phyloP scores from a whole-genome alignment of 1,140 invertebrate species.

The Hestina assimilis region DNA sequence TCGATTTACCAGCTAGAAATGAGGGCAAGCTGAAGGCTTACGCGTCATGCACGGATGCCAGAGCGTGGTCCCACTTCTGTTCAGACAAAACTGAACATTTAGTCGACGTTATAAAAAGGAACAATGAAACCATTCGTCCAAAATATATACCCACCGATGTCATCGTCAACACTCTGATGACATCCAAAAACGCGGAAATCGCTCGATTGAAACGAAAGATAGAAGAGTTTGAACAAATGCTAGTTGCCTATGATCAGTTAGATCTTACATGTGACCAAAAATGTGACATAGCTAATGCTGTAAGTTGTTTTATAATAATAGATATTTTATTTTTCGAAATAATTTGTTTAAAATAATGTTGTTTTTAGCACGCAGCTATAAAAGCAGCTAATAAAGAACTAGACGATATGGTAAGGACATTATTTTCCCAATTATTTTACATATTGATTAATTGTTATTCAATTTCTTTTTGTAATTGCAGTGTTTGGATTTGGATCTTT shows the following conservation, averaged over 20 bases:
- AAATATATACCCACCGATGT: constrained; percentile 74
- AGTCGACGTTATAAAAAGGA: constrained; percentile 67
- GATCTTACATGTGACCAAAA: constrained; percentile 65
- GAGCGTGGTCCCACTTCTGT: constrained; percentile 69
- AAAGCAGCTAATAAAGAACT: constrained; percentile 66
- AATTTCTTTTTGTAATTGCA: constrained; percentile 35
- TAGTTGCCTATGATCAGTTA: constrained; percentile 62
- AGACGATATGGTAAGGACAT: constrained; percentile 54
- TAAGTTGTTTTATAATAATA: constrained; percentile 35
- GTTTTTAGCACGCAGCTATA: constrained; percentile 62
- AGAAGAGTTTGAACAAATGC: constrained; percentile 63
- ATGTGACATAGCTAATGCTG: constrained; percentile 62
- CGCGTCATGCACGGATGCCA: constrained; percentile 67
- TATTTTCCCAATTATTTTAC: not conserved
- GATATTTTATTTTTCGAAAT: not conserved
- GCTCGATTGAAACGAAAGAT: constrained; percentile 67
- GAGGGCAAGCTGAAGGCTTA: constrained; percentile 70
- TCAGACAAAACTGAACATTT: constrained; percentile 67
- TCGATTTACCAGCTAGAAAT: constrained; percentile 61
- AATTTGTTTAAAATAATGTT: no score
- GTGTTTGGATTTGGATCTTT: constrained; percentile 63
- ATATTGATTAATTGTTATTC: not conserved
- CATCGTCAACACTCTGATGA: constrained; percentile 71
- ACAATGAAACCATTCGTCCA: constrained; percentile 56
- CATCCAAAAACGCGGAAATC: constrained; percentile 71